Evolutionary conservation across 1,140 invertebrate genomes (phyloP).

Genomic region (Zaprionus lachaisei): DNA sequence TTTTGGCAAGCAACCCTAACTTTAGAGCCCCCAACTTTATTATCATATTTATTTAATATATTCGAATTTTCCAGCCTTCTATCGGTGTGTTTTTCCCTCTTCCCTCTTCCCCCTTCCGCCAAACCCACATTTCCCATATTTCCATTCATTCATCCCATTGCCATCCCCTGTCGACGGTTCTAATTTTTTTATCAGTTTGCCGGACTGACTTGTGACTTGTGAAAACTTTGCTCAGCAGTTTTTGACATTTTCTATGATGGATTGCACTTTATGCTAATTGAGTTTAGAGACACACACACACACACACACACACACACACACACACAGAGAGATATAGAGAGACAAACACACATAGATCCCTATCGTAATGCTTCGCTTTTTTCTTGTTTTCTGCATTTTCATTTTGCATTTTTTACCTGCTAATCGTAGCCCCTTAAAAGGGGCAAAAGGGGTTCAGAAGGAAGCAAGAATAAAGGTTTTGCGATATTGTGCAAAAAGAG

Average conservation of each 20-base stretch:
- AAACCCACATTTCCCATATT: background rate
- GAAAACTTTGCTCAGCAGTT: constrained; percentile 81
- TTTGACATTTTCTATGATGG: constrained; percentile 82
- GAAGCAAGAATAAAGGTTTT: background rate
- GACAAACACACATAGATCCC: background rate
- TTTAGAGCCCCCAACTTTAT: constrained; percentile 53
- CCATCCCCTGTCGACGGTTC: constrained; percentile 39
- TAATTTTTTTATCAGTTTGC: constrained; percentile 57
- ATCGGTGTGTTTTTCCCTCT: constrained; percentile 25
- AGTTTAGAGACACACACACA: constrained; percentile 74
- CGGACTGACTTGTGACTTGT: constrained; percentile 67
- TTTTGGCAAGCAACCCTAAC: constrained; percentile 39
- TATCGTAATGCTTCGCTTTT: background rate
- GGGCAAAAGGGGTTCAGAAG: background rate
- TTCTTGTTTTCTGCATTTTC: constrained; percentile 6
- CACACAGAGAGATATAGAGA: background rate
- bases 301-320: constrained; percentile 13
- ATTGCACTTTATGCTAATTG: constrained; percentile 83
- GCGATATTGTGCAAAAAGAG: background rate
- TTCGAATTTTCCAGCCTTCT: constrained; percentile 58
- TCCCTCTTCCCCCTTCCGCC: background rate
- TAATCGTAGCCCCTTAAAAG: background rate
- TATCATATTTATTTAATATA: constrained; percentile 83
- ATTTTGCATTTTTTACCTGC: constrained; percentile 20
- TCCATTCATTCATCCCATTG: constrained; percentile 10